A percentile compares a stretch with the other conserved stretches of the same genome.
These are phyloP conservation scores for Willisornis vidua DNA, from an alignment of 2,113 vertebrate genomes.

Conservation along the genomic window DNA sequence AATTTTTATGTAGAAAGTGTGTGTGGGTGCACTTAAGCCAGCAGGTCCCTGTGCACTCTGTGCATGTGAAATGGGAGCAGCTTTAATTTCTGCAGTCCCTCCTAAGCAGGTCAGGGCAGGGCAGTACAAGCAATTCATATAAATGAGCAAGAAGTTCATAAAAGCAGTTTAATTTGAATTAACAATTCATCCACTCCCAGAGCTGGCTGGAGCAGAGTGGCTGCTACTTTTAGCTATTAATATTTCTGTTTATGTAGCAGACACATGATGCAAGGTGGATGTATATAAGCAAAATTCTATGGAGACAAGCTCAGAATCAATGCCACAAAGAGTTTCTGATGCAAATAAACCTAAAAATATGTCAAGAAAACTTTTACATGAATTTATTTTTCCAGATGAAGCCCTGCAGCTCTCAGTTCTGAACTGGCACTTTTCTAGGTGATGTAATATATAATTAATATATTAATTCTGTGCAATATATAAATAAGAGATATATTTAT, in stretches of 20 bases:
- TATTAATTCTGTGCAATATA: not conserved
- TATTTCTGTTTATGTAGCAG: not conserved
- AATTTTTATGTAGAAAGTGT: not conserved
- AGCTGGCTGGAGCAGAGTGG: not conserved
- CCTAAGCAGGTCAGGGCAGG: slow-evolving; percentile 33
- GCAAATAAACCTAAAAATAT: not conserved
- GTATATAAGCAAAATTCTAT: not conserved
- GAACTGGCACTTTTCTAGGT: not conserved
- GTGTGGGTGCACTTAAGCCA: not conserved
- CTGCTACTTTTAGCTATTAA: not conserved
- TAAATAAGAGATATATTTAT: not conserved
- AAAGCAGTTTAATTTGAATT: slow-evolving; percentile 58
- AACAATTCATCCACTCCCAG: slow-evolving; percentile 18
- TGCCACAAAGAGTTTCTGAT: not conserved
- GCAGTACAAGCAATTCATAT: slow-evolving; percentile 56
- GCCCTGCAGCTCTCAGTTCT: not conserved
- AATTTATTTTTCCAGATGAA: not conserved
- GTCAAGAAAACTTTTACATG: not conserved
- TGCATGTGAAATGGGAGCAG: not conserved
- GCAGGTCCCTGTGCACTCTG: not conserved
- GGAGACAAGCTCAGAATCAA: not conserved
- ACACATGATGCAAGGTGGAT: not conserved
- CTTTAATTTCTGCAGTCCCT: slow-evolving; percentile 39
- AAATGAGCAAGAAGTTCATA: slow-evolving; percentile 59
- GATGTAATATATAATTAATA: not conserved